A percentile compares a stretch with the other conserved stretches of the same genome.
phyloP scores from a whole-genome alignment of 2,888 invertebrate species.

The Leptinotarsa rubiginosa region DNA sequence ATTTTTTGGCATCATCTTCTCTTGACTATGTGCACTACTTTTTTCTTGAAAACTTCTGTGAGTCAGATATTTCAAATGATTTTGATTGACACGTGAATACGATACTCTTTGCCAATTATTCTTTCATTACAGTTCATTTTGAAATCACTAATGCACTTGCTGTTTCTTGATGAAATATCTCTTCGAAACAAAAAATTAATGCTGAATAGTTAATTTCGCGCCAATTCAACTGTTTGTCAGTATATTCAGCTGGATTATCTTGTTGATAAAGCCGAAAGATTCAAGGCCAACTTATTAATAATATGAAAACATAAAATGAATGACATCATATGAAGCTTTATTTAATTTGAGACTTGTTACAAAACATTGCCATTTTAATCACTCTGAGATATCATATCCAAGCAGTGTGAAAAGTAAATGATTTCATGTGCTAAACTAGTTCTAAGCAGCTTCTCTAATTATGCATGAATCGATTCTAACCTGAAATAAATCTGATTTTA shows the following conservation, averaged over 20 bases:
- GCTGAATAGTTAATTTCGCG: background rate
- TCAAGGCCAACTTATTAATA: constrained; percentile 7
- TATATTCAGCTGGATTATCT: background rate
- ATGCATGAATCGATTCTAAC: background rate
- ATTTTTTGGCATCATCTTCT: no score
- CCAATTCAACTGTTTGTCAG: background rate
- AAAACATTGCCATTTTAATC: constrained; percentile 4
- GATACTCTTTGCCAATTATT: no score
- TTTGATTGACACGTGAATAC: no score
- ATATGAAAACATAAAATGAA: background rate
- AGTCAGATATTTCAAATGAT: no score
- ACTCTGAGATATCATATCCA: background rate
- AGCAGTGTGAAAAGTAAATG: background rate
- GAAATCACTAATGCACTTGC: background rate
- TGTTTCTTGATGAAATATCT: background rate
- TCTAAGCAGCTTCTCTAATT: background rate
- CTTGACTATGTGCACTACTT: no score
- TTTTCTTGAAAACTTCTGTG: no score
- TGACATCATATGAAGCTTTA: constrained; percentile 3
- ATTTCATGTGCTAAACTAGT: constrained; percentile 5
- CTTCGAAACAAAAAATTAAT: background rate
- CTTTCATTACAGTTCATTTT: no score
- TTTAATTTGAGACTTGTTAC: constrained; percentile 3
- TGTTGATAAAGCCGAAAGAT: background rate
- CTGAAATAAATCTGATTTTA: background rate